Percentiles rank a stretch among this genome's conserved stretches.
Evolutionary conservation across 1,140 invertebrate species (phyloP).

Genomic region (Wasmannia auropunctata): DNA sequence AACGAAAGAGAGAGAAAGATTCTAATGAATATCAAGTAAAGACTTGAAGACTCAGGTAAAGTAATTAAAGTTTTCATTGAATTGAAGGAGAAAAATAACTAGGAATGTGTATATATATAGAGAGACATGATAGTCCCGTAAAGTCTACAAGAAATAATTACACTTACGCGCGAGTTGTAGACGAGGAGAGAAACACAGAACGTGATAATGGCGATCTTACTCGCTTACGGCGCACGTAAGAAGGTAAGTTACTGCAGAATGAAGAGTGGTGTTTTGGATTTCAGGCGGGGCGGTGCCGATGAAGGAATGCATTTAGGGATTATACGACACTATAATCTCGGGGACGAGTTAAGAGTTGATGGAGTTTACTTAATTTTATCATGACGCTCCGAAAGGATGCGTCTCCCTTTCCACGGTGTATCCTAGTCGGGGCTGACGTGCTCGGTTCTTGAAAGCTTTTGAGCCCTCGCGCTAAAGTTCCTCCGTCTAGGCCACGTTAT

Average conservation of each 20-base stretch:
- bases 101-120: background rate
- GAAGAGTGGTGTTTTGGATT: conserved; percentile 37
- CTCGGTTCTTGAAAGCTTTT: conserved; percentile 59
- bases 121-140: background rate
- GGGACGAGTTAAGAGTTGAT: conserved; percentile 53
- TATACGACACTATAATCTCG: conserved; percentile 52
- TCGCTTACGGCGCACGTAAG: background rate
- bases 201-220: background rate
- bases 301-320: conserved; percentile 46
- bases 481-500: conserved; percentile 50
- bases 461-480: conserved; percentile 52
- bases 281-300: conserved; percentile 20
- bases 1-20: background rate
- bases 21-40: background rate
- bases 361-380: conserved; percentile 61
- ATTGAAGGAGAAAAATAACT: background rate
- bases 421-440: conserved; percentile 41
- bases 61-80: background rate
- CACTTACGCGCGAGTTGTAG: background rate
- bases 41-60: no score
- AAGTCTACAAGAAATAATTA: conserved; percentile 2
- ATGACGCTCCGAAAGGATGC: conserved; percentile 46
- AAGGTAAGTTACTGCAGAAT: conserved; percentile 21
- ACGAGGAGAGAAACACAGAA: background rate
- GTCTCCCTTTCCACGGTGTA: conserved; percentile 13